Evolutionary conservation across 64 coral and sea anemone species (phyloP), one percentile per base, ranked within the genome.

Genomic region (Actinia tenebrosa): DNA sequence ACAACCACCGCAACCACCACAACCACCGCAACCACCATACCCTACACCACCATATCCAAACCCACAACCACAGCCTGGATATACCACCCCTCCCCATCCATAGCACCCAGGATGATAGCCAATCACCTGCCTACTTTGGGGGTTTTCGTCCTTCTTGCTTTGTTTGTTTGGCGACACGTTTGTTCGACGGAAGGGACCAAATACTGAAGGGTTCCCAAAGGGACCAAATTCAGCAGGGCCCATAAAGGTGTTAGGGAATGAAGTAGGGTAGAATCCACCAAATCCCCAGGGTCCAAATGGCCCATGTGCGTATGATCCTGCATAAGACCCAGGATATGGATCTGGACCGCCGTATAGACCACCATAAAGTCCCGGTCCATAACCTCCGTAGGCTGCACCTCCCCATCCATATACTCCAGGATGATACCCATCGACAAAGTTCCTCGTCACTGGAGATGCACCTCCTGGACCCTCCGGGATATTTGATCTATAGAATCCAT

Each of bases 401-500:
- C 94, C 94, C 94, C 94, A 96, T 19, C 94, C 94, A 26, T 93
- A 93, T 27, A 86, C 72, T 56, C 94, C 94, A 61, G 94, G 94
- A 78, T 93, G 79, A 80, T 93, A 96, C 20, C 88, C 89, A 60
- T 59, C 53, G 8, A 96, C 86, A 20, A 93, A 87, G 10, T 93
- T 80, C 68, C 23, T 5, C 11, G 44, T 86, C 26, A 62, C 85
- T 78, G 53, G 22, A 25, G 9, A 80, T 18, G 71, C 64, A 58
- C 61, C 80, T 87, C 44, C 56, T 82, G n/a, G 80, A 42, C 8
- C 60, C 60, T 23, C 11, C 55, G 90, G 90, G 26, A 92, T 92
- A 3, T 82, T 25, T 45, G 90, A 92, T 58, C 80, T 87, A 18
- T 82, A 87, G 53, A 82, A 92, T 53, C 86, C 86, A 62, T 79